Evolutionary conservation across 2,888 invertebrate genomes (phyloP), one percentile per base, ranked within the genome.

Genomic region (Rapana venosa): DNA sequence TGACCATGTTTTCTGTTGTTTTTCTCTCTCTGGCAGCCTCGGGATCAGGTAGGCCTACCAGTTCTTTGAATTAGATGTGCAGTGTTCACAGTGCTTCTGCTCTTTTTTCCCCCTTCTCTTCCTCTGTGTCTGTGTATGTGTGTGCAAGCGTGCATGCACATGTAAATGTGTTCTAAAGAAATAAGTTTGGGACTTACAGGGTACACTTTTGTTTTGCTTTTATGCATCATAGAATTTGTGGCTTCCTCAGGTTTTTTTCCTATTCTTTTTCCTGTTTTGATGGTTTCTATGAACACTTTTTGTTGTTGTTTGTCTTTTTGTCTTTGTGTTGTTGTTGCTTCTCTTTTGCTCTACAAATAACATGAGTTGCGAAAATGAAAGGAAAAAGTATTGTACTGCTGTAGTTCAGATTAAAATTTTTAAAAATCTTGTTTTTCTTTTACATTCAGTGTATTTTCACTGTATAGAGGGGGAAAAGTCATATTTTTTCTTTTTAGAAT

Each of bases 21-120:
- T 79, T 79, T 79, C 17, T 79, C 32, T 74, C 1, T 13, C 17
- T 79, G 32, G 35, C 79, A 79, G 79, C 79, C 6, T 79, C 79
- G 15, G 79, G 79, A 79, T 79, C 79, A 79, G 79, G 79, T 79
- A 79, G 13, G 79, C 79, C 79, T 35, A 26, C 26, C 66, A 66
- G 17, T 66, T 66, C 26, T 66, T 22, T 66, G 26, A 26, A 66
- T 26, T 66, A 22, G 1, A 17, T 66, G 2, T 66, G 66, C 20
- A 6, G 66, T 66, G 66, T 66, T 66, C 66, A 66, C 47, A 47
- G 79, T 79, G n/a, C 13, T 32, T 79, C 26, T 32, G 79, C 35
- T 79, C 32, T 32, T 32, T 79, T 74, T 30, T 74, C 2, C 5
- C 70, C 30, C 35, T 79, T 32, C n/a, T 26, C 58, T 58, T 58